These are phyloP conservation scores for Hyperoodon ampullatus DNA, from an alignment of 2,113 vertebrate genomes.

Conservation along the genomic window DNA sequence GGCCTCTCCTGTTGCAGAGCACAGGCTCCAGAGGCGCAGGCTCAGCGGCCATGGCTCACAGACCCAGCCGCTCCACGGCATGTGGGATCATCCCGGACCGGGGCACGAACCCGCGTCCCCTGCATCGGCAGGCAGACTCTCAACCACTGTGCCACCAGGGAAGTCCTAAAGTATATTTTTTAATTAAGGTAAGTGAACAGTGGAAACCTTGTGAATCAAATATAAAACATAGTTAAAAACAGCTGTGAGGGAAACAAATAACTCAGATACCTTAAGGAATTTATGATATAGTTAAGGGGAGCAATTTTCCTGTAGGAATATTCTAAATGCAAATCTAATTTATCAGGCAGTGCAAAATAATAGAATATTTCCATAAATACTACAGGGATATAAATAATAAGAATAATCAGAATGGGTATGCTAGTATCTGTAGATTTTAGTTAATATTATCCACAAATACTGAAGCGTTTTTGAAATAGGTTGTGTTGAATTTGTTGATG, in stretches of 20 bases:
- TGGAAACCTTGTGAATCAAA: not conserved
- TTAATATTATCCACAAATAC: not conserved
- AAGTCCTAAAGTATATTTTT: not conserved
- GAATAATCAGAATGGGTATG: not conserved
- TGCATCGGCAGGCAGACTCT: too few species aligned
- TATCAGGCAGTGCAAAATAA: not conserved
- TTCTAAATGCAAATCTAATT: conserved; percentile 12
- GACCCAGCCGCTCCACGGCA: too few species aligned
- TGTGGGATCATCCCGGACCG: too few species aligned
- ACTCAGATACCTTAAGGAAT: conserved; percentile 1
- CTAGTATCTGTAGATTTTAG: not conserved
- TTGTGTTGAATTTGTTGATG: not conserved
- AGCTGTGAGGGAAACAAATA: not conserved
- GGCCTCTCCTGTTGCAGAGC: too few species aligned
- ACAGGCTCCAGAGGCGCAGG: too few species aligned
- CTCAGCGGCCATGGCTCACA: too few species aligned
- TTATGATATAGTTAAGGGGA: not conserved
- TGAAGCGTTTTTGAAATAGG: not conserved
- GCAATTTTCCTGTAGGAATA: not conserved
- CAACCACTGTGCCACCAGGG: too few species aligned
- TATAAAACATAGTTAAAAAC: not conserved
- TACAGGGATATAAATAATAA: not conserved
- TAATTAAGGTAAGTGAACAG: not conserved
- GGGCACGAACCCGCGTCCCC: too few species aligned
- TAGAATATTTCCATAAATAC: not conserved